Percentiles rank a stretch among this genome's conserved stretches.
phyloP scores from a whole-genome alignment of 2,113 vertebrate species.

The Tricholaema leucomelas region DNA sequence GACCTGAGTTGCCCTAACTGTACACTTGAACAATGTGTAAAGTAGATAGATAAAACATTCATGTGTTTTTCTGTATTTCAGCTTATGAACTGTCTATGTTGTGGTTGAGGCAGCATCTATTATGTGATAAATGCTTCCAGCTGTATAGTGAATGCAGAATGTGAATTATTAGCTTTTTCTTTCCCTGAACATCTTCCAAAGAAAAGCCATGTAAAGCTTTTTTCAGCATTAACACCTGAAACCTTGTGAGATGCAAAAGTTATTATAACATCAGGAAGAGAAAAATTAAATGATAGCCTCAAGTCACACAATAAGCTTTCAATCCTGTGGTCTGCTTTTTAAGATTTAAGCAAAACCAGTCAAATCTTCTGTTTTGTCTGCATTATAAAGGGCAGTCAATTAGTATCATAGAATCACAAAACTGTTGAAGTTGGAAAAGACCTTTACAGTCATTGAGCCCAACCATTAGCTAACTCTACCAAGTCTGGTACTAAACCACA shows the following conservation, averaged over 20 bases:
- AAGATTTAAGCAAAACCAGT: neutral
- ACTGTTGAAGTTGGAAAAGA: too few species aligned
- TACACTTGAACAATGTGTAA: fast-evolving
- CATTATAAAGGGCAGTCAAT: neutral
- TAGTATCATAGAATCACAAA: too few species aligned
- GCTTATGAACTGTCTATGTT: neutral
- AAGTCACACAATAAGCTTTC: neutral
- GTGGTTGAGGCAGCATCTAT: neutral
- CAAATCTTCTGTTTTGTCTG: neutral
- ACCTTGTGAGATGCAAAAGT: neutral
- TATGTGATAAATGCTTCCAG: neutral
- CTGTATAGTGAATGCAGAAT: neutral
- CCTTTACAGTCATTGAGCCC: too few species aligned
- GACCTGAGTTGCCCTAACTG: neutral
- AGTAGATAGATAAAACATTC: neutral
- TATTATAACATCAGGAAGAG: neutral
- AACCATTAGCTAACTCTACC: too few species aligned
- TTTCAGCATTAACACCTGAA: neutral
- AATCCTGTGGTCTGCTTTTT: neutral
- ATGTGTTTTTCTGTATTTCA: neutral
- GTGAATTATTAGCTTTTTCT: neutral
- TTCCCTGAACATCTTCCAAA: neutral
- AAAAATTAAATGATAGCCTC: neutral
- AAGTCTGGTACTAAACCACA: too few species aligned
- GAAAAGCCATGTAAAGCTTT: neutral